These are phyloP conservation scores for Herminia tarsipennalis DNA, from an alignment of 2,888 invertebrate species.

Conservation along the genomic window DNA sequence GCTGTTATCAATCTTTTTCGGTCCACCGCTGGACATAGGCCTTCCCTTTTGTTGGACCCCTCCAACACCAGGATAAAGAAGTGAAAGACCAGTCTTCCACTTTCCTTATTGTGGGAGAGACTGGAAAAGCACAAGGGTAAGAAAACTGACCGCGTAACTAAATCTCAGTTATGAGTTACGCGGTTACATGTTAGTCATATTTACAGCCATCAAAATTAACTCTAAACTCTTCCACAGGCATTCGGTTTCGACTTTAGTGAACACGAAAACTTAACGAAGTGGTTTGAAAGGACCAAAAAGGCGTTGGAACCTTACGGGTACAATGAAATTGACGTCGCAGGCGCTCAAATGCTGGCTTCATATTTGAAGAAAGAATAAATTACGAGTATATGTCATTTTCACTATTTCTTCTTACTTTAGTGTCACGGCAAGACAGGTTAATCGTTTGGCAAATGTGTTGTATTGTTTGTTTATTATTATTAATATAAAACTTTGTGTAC, in stretches of 20 bases:
- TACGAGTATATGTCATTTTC: neutral
- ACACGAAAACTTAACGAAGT: constrained; percentile 85
- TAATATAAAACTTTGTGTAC: too few relatives aligned
- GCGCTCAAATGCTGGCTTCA: constrained; percentile 84
- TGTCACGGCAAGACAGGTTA: constrained; percentile 21
- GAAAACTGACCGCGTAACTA: too few relatives aligned
- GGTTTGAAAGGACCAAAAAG: constrained; percentile 88
- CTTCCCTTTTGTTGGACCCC: too few relatives aligned
- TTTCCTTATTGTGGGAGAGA: too few relatives aligned
- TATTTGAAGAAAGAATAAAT: constrained; percentile 74
- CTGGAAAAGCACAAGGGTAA: too few relatives aligned
- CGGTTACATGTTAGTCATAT: too few relatives aligned
- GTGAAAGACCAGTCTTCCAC: too few relatives aligned
- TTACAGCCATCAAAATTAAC: neutral
- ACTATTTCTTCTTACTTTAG: constrained; percentile 1
- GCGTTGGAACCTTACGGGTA: constrained; percentile 88
- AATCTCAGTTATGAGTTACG: too few relatives aligned
- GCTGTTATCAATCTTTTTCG: too few relatives aligned
- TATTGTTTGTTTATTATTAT: constrained; percentile 7
- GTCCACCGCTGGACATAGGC: too few relatives aligned
- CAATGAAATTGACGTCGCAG: constrained; percentile 87
- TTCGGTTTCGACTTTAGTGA: constrained; percentile 83
- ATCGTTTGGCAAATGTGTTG: neutral
- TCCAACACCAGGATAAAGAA: too few relatives aligned
- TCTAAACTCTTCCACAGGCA: constrained; percentile 66